phyloP scores from a whole-genome alignment of 2,888 invertebrate genomes.

The Napeogenes sylphis region DNA sequence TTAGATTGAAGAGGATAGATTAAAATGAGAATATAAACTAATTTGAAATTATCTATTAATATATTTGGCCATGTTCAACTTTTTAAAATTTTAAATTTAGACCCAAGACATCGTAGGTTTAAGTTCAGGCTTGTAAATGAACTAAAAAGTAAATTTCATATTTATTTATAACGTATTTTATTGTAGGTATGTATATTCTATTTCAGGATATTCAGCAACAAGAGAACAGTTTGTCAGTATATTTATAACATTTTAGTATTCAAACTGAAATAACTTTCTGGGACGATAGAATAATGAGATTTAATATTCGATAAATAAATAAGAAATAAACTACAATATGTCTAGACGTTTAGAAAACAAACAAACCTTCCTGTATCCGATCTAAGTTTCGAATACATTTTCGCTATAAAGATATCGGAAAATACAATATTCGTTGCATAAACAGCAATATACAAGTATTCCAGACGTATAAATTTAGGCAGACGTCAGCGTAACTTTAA shows the following conservation, averaged over 20 bases:
- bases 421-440: constrained; percentile 44
- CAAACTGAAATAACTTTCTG: background rate
- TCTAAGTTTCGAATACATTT: constrained; percentile 21
- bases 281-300: background rate
- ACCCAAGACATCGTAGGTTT: too few species aligned
- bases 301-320: background rate
- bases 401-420: constrained; percentile 36
- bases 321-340: background rate
- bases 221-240: background rate
- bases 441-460: constrained; percentile 50
- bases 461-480: constrained; percentile 55
- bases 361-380: constrained; percentile 4
- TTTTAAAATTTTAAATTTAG: too few species aligned
- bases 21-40: too few species aligned
- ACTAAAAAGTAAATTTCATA: too few species aligned
- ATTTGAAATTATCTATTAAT: too few species aligned
- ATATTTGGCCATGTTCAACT: too few species aligned
- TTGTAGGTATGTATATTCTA: too few species aligned
- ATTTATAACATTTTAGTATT: too few species aligned
- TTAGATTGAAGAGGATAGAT: too few species aligned
- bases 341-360: background rate
- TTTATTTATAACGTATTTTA: too few species aligned
- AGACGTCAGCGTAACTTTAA: constrained; percentile 37
- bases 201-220: too few species aligned
- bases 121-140: too few species aligned